These are phyloP conservation scores for Dasysyrphus albostriatus DNA, from an alignment of 2,888 invertebrate species.

Conservation along the genomic window DNA sequence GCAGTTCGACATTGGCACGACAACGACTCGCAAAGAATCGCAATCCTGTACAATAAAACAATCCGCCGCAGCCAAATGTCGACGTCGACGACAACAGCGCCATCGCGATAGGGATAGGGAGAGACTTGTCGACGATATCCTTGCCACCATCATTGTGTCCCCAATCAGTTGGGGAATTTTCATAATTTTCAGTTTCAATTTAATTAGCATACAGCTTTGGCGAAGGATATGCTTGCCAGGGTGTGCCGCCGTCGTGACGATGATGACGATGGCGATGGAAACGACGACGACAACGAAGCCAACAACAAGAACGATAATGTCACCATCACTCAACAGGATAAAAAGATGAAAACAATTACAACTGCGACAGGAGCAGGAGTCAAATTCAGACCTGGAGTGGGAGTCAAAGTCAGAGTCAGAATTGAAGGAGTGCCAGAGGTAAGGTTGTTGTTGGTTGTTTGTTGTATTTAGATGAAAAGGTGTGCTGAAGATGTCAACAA, in stretches of 20 bases:
- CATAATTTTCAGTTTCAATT: slow-evolving; percentile 73
- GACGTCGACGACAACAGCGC: slow-evolving; percentile 33
- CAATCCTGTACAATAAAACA: slow-evolving; percentile 48
- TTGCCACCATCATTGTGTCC: slow-evolving; percentile 51
- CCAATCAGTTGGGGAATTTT: slow-evolving; percentile 71
- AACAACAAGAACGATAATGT: slow-evolving; percentile 48
- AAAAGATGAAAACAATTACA: slow-evolving; percentile 71
- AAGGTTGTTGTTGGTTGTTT: slow-evolving; percentile 39
- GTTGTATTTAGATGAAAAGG: slow-evolving; percentile 17
- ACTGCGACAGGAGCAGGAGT: slow-evolving; percentile 34
- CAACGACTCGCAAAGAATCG: neutral
- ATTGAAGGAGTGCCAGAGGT: slow-evolving; percentile 2
- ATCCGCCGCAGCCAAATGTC: slow-evolving; percentile 62
- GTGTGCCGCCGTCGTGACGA: neutral
- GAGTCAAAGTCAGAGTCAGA: neutral
- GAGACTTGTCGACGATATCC: slow-evolving; percentile 47
- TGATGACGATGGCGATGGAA: neutral
- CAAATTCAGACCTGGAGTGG: neutral
- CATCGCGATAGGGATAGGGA: slow-evolving; percentile 25
- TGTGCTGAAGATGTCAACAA: slow-evolving; percentile 22
- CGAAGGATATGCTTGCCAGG: slow-evolving; percentile 55
- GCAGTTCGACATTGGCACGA: neutral
- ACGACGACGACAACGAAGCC: slow-evolving; percentile 5
- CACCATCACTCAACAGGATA: slow-evolving; percentile 58
- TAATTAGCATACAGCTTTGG: slow-evolving; percentile 68